A percentile compares a stretch with the other conserved stretches of the same genome.
phyloP scores from a whole-genome alignment of 2,797 vertebrate species.

The Melanotaenia parkinsoni region DNA sequence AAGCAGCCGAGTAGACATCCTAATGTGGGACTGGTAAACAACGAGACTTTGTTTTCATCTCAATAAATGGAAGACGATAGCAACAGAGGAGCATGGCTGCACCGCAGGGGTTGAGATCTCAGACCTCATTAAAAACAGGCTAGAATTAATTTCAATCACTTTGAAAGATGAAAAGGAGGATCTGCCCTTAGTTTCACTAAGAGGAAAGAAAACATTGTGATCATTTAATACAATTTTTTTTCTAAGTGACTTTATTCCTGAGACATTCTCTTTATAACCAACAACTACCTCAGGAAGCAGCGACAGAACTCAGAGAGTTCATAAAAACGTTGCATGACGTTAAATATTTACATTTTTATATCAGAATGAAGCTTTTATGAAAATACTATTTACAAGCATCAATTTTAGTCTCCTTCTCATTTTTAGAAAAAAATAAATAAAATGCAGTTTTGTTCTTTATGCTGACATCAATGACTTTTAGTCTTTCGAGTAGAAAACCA shows the following conservation, averaged over 20 bases:
- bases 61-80: conserved; percentile 59
- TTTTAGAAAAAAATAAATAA: neutral
- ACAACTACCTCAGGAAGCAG: neutral
- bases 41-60: conserved; percentile 65
- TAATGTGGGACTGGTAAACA: conserved; percentile 60
- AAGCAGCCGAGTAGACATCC: conserved; percentile 46
- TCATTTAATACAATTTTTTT: conserved; percentile 4
- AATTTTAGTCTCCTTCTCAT: neutral
- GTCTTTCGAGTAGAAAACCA: neutral
- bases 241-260: neutral
- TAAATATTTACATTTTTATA: conserved; percentile 1
- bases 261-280: conserved; percentile 9
- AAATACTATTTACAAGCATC: neutral
- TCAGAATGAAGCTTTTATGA: neutral
- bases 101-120: conserved; percentile 63
- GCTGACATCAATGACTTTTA: neutral
- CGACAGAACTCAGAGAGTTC: neutral
- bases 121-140: conserved; percentile 64
- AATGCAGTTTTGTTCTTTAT: neutral
- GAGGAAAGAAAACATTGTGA: conserved; percentile 9
- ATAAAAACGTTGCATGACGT: neutral
- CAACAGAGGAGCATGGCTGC: conserved; percentile 46
- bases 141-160: conserved; percentile 46
- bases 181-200: conserved; percentile 21
- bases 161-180: conserved; percentile 60